Percentiles rank a stretch among this genome's conserved stretches.
phyloP scores from a whole-genome alignment of 2,888 invertebrate species.

The Eupelmus urozonus region DNA sequence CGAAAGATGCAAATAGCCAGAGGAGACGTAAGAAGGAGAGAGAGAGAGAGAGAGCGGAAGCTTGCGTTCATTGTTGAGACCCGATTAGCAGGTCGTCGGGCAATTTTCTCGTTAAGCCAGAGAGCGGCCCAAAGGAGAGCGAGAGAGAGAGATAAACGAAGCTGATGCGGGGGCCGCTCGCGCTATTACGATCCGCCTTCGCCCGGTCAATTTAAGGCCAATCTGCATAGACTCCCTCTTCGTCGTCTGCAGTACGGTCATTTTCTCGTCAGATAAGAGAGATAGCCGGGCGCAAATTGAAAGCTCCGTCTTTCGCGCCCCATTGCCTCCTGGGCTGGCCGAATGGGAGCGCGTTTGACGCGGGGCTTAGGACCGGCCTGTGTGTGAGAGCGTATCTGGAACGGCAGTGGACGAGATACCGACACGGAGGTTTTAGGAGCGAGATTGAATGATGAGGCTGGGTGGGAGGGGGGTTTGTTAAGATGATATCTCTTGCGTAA shows the following conservation, averaged over 20 bases:
- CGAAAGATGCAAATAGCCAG: conserved; percentile 21
- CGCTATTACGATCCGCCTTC: conserved; percentile 31
- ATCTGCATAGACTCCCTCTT: conserved; percentile 59
- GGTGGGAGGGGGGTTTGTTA: no score
- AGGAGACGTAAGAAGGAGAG: background rate
- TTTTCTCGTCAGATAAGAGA: background rate
- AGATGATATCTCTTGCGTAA: no score
- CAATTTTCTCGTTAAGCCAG: conserved; percentile 63
- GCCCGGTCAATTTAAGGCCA: conserved; percentile 63
- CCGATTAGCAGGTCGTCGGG: conserved; percentile 62
- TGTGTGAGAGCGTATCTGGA: no score
- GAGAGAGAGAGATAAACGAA: conserved; percentile 61
- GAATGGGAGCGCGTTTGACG: background rate
- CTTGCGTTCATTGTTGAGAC: conserved; percentile 59
- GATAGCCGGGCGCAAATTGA: background rate
- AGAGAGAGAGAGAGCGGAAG: background rate
- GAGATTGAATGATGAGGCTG: no score
- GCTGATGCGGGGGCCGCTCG: conserved; percentile 59
- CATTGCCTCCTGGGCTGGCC: background rate
- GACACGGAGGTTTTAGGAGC: no score
- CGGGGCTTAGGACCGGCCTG: background rate
- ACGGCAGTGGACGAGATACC: no score
- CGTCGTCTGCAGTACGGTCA: background rate
- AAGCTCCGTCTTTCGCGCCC: background rate
- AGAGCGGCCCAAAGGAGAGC: conserved; percentile 46